Conservation (phyloP, 2,113 vertebrate genomes). For the Ammodytes dubius region DNA sequence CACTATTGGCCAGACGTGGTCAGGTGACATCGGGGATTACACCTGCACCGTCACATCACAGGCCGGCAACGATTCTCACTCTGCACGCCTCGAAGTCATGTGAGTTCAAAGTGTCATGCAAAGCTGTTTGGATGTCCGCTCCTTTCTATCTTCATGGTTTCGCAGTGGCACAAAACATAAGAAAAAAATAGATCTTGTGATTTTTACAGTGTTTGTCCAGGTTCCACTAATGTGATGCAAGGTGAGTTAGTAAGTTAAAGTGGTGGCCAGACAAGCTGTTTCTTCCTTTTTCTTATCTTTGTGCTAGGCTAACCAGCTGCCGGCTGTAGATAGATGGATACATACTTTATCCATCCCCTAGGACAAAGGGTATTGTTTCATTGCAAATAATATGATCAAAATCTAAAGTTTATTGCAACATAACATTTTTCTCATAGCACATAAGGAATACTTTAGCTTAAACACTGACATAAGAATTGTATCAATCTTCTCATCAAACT, state of each 20-base stretch:
- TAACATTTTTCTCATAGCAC: too few relatives aligned
- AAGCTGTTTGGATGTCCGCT: neutral
- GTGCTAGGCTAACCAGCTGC: neutral
- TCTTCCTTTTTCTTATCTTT: neutral
- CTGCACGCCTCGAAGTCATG: conserved; percentile 95
- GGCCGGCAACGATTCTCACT: conserved; percentile 91
- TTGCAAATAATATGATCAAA: too few relatives aligned
- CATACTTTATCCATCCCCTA: too few relatives aligned
- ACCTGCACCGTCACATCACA: conserved; percentile 90
- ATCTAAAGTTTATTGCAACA: too few relatives aligned
- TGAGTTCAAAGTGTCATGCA: conserved; percentile 81
- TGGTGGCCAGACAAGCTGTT: neutral
- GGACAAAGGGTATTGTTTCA: too few relatives aligned
- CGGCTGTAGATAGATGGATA: neutral
- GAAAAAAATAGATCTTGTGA: neutral
- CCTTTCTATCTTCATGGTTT: neutral
- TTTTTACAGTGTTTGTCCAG: too few relatives aligned
- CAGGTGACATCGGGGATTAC: conserved; percentile 96
- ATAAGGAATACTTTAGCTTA: too few relatives aligned
- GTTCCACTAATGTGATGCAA: neutral
- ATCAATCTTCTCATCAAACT: too few relatives aligned
- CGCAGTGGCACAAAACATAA: too few relatives aligned
- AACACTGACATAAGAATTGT: too few relatives aligned
- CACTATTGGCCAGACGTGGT: conserved; percentile 96
- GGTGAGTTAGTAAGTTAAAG: neutral